Evolutionary conservation across 2,888 invertebrate species (phyloP).

Genomic region (Coremacera marginata): DNA sequence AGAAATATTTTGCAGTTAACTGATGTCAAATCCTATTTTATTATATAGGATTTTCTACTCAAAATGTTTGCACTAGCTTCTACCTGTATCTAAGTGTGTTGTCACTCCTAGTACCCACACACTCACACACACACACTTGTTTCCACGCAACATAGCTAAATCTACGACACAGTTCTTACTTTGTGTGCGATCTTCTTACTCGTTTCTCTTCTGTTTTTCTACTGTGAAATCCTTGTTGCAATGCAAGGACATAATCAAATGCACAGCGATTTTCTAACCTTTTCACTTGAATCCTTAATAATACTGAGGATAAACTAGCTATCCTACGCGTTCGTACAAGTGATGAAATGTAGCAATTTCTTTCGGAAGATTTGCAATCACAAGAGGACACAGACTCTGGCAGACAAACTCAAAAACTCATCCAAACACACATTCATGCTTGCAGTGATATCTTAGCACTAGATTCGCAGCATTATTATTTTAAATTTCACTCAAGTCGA

Average conservation of each 20-base stretch:
- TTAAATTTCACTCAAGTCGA: neutral
- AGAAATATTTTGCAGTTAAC: neutral
- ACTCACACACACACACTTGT: neutral
- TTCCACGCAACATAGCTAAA: too few relatives aligned
- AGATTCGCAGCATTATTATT: neutral
- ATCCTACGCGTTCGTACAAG: neutral
- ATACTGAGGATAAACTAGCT: neutral
- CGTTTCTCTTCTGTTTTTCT: neutral
- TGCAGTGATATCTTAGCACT: neutral
- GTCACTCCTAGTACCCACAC: neutral
- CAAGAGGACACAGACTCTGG: neutral
- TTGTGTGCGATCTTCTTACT: neutral
- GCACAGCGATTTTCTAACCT: neutral
- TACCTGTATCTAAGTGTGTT: too few relatives aligned
- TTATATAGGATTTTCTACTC: neutral
- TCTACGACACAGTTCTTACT: neutral
- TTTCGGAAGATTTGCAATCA: neutral
- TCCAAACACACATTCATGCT: neutral
- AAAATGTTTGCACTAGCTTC: too few relatives aligned
- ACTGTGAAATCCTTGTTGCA: neutral
- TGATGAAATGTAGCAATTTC: slow-evolving; percentile 26
- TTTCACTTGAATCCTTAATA: neutral
- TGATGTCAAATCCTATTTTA: neutral
- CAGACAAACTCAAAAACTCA: neutral
- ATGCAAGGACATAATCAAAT: slow-evolving; percentile 9